Base-by-base conservation (phyloP, 2,888 invertebrate genomes). In the Metacarcinus magister region DNA sequence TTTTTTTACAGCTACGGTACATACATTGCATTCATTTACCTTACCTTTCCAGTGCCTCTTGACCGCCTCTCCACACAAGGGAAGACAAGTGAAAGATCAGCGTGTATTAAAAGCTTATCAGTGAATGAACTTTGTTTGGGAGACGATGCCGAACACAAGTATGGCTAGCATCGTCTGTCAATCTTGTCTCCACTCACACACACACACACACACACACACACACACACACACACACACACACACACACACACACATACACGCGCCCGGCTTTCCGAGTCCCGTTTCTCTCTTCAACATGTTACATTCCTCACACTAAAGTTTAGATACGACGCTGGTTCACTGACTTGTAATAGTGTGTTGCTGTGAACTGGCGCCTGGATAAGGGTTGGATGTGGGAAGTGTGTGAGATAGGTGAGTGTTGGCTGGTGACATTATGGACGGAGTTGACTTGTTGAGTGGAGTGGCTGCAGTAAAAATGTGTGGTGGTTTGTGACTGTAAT, bases 151-250 rank as follows among this genome's bases (percentile, higher is more conserved):
- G 28, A 46, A 5, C 10, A 46, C 91, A 46, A 39, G 4, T 43
- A 91, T n/a, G n/a, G n/a, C n/a, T n/a, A n/a, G n/a, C n/a, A n/a
- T n/a, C n/a, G n/a, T n/a, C n/a, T n/a, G n/a, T n/a, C n/a, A n/a
- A n/a, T n/a, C n/a, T n/a, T n/a, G n/a, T 16, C 0, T 10, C 39
- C 54, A 54, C 46, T 5, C 92, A 32, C 28, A 60, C 92, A 60
- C 54, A 32, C 92, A 93, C 92, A 54, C 92, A 60, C 32, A 46
- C 19, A 93, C 54, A 93, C 54, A 93, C 92, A 93, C 54, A 54
- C 48, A 93, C 92, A 54, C 92, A 48, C 48, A 48, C 48, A 48
- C 48, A 48, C 48, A 48, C 48, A 48, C 48, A 48, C 48, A 48
- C 48, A 93, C 60, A 16, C 32, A 93, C 44, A 48, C 48, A 48